These are phyloP conservation scores for Drosophila longiperda DNA, from an alignment of 2,888 invertebrate genomes.

Conservation along the genomic window DNA sequence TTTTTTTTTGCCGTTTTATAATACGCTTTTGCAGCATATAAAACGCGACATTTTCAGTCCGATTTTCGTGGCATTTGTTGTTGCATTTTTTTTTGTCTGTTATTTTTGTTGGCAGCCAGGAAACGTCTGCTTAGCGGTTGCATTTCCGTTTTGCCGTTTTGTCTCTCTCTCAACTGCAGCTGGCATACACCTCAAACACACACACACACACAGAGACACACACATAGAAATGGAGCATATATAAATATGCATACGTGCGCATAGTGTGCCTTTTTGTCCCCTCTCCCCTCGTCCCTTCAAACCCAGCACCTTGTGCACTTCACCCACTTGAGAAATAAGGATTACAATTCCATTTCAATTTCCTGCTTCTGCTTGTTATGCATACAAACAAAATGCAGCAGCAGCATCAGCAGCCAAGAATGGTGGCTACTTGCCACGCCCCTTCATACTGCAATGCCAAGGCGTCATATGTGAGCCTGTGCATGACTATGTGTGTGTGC, in stretches of 20 bases:
- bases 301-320: slow-evolving; percentile 33
- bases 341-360: slow-evolving; percentile 79
- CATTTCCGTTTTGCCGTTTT: slow-evolving; percentile 59
- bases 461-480: slow-evolving; percentile 24
- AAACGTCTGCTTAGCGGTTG: slow-evolving; percentile 73
- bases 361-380: slow-evolving; percentile 64
- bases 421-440: slow-evolving; percentile 59
- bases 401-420: slow-evolving; percentile 40
- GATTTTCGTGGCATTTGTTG: not conserved
- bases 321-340: slow-evolving; percentile 68
- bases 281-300: not conserved
- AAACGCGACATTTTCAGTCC: not conserved
- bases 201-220: slow-evolving; percentile 7
- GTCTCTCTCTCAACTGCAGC: slow-evolving; percentile 8
- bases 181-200: slow-evolving; percentile 11
- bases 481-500: slow-evolving; percentile 15
- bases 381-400: slow-evolving; percentile 65
- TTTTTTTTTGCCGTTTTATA: not conserved
- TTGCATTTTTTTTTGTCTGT: slow-evolving; percentile 5
- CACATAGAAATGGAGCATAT: slow-evolving; percentile 4
- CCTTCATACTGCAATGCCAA: slow-evolving; percentile 5
- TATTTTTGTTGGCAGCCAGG: slow-evolving; percentile 45
- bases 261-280: not conserved
- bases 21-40: not conserved
- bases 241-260: slow-evolving; percentile 71